Conservation (phyloP, 2,113 vertebrate species). For the Amblyornis subalaris region DNA sequence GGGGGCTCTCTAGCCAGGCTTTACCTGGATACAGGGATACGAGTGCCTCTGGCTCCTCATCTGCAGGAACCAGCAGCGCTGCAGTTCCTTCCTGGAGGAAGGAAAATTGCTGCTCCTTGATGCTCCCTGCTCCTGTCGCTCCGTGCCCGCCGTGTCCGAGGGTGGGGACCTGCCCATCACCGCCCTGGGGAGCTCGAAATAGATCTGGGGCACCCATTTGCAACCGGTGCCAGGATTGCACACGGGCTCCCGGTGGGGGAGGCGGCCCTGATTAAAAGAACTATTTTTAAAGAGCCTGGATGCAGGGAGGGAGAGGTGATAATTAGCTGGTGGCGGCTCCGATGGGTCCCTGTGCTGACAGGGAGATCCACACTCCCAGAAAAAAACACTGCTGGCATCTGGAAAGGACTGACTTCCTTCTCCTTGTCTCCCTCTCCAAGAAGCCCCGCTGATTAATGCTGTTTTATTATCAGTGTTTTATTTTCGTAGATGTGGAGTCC, state of each 20-base stretch:
- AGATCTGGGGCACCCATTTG: conserved; percentile 60
- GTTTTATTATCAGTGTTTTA: neutral
- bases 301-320: neutral
- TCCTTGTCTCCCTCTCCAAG: neutral
- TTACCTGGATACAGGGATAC: fast-evolving
- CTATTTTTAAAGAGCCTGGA: conserved; percentile 53
- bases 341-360: neutral
- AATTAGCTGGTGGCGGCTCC: neutral
- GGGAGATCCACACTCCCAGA: neutral
- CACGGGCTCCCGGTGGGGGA: neutral
- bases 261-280: conserved; percentile 42
- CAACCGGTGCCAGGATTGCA: neutral
- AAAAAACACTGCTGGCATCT: fast-evolving
- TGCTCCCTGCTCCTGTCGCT: neutral
- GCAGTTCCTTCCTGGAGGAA: neutral
- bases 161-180: neutral
- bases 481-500: neutral
- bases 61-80: neutral
- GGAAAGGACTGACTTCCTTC: neutral
- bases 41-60: neutral
- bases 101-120: neutral
- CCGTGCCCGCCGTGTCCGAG: fast-evolving
- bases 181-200: neutral
- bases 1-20: fast-evolving
- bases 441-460: neutral